Evolutionary conservation across 2,113 vertebrate species (phyloP), one percentile per base, ranked within the genome.

Genomic region (Dipodomys merriami): DNA sequence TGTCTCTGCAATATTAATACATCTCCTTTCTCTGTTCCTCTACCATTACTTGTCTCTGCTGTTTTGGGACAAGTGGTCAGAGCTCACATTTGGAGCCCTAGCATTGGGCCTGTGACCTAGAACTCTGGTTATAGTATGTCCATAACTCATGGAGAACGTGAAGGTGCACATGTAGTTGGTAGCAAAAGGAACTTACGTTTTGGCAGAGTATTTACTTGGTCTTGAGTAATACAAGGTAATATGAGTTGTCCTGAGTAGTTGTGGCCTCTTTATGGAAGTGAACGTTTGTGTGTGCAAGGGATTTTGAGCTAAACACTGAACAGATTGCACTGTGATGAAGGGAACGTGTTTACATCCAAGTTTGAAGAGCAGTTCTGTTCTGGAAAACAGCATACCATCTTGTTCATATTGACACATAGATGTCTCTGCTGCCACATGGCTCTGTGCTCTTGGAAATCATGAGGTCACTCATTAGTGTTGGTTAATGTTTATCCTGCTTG

Each of bases 211-310:
- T 57, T 74, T 49, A 27, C 12, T 4, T 76, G 11, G 33, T 89
- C 49, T 89, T 68, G 22, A 46, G n/a, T 88, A 90, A 72, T 46
- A 91, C 20, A 83, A 91, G 93, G 30, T 76, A 90, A 94, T 95
- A 9, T 95, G 53, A 62, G 33, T 2, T 90, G 60, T 92, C 72
- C 77, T 88, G 19, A 90, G 7, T 11, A 91, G 6, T 15, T 87
- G 27, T 3, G 0, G 72, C 96, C 39, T 95, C 87, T 71, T 91
- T 72, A 76, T 30, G 84, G 35, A 64, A 94, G 27, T 92, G 90
- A 96, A 64, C 39, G 90, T 4, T 0, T 85, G 1, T 60, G 81
- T 49, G 60, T 85, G 81, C 91, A 30, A 35, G 84, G 20, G 25
- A 92, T 91, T 57, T 49, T 22, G 44, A 29, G 69, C 81, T 74